Evolutionary conservation across 2,888 invertebrate species (phyloP).

Genomic region (Strigamia maritima): DNA sequence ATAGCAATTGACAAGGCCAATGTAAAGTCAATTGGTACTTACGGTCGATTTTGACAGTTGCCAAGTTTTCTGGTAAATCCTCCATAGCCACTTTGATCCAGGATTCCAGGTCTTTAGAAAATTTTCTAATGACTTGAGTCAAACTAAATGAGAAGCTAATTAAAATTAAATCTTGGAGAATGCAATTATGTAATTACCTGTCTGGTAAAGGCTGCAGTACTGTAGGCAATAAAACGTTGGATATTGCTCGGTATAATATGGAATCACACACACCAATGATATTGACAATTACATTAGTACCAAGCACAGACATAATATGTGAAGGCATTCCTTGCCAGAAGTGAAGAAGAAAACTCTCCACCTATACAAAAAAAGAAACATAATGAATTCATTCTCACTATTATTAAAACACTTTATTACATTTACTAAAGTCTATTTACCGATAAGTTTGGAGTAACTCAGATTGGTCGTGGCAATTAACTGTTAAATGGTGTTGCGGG

Average conservation of each 20-base stretch:
- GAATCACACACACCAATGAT: conserved; percentile 56
- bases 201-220: conserved; percentile 53
- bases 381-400: background rate
- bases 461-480: too few relatives aligned
- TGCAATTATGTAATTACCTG: conserved; percentile 47
- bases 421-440: too few relatives aligned
- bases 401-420: background rate
- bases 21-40: conserved; percentile 48
- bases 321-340: conserved; percentile 56
- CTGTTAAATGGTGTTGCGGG: too few relatives aligned
- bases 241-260: conserved; percentile 54
- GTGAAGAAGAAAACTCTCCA: conserved; percentile 53
- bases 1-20: too few relatives aligned
- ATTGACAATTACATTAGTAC: conserved; percentile 51
- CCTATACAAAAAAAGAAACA: conserved; percentile 47
- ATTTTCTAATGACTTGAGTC: conserved; percentile 54
- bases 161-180: background rate
- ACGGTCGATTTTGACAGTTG: conserved; percentile 54
- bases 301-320: conserved; percentile 52
- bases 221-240: conserved; percentile 54
- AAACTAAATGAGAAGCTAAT: conserved; percentile 47
- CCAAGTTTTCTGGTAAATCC: conserved; percentile 52
- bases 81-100: conserved; percentile 53
- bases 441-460: too few relatives aligned
- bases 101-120: conserved; percentile 53